Percentiles rank a stretch among this genome's conserved stretches.
These are phyloP conservation scores for Pachypsylla venusta DNA, from an alignment of 1,140 invertebrate species.

Conservation along the genomic window DNA sequence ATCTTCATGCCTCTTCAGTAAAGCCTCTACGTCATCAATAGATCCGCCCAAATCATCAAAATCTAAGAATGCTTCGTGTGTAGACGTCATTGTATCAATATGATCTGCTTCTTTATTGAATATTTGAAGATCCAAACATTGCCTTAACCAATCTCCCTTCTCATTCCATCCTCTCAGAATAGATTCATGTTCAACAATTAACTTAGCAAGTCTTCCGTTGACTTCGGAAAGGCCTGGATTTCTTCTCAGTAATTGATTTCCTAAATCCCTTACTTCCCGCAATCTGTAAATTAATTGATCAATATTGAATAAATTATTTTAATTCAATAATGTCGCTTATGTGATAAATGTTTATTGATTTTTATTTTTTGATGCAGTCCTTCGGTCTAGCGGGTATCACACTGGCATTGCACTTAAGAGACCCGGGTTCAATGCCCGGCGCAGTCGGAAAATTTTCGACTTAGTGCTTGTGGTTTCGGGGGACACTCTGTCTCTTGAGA, in stretches of 20 bases:
- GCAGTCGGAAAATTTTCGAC: too few species aligned
- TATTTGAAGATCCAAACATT: slow-evolving; percentile 71
- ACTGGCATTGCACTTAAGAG: too few species aligned
- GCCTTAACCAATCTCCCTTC: slow-evolving; percentile 67
- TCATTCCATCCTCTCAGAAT: slow-evolving; percentile 62
- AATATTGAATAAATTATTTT: too few species aligned
- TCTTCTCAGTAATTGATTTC: slow-evolving; percentile 49
- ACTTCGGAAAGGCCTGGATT: slow-evolving; percentile 54
- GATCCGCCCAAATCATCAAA: slow-evolving; percentile 75
- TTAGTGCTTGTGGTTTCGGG: too few species aligned
- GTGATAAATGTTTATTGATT: too few species aligned
- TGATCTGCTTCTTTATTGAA: slow-evolving; percentile 95
- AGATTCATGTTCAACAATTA: slow-evolving; percentile 58
- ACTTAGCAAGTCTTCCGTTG: slow-evolving; percentile 49
- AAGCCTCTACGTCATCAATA: slow-evolving; percentile 84
- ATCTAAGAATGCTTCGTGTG: slow-evolving; percentile 86
- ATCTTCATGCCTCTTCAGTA: slow-evolving; percentile 86
- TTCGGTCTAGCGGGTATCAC: too few species aligned
- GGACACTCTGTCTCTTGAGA: too few species aligned
- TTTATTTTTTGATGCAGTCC: too few species aligned
- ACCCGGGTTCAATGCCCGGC: too few species aligned
- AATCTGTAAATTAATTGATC: slow-evolving; percentile 46
- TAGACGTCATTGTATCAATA: slow-evolving; percentile 86
- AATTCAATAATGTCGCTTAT: too few species aligned
- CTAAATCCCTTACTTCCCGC: slow-evolving; percentile 58